Conservation (phyloP, 1,140 invertebrate genomes). For the Elymnias hypermnestra region DNA sequence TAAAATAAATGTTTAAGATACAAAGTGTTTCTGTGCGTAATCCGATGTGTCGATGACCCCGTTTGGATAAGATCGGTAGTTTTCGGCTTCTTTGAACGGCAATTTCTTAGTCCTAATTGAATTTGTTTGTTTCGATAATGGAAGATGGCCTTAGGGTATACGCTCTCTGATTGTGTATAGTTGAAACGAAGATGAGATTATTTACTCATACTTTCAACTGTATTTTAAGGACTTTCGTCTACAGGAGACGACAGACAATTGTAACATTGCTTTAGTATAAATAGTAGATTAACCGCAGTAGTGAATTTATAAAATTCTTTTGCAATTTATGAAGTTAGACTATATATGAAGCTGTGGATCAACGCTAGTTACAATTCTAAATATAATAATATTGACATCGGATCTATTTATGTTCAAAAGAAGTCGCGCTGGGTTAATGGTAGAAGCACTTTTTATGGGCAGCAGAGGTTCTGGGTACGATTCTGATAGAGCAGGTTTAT, state of each 20-base stretch:
- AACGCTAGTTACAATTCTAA: too few species aligned
- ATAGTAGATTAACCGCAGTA: neutral
- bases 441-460: too few species aligned
- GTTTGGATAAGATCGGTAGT: conserved; percentile 42
- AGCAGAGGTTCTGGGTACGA: too few species aligned
- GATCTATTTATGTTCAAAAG: too few species aligned
- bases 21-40: conserved; percentile 28
- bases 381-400: too few species aligned
- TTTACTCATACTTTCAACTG: conserved; percentile 4
- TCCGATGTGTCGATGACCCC: conserved; percentile 46
- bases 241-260: too few species aligned
- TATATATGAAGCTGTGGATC: too few species aligned
- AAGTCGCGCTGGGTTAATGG: too few species aligned
- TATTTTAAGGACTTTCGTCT: too few species aligned
- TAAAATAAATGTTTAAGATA: conserved; percentile 30
- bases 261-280: conserved; percentile 2
- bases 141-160: conserved; percentile 24
- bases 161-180: conserved; percentile 39
- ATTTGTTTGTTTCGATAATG: conserved; percentile 69
- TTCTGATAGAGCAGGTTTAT: too few species aligned
- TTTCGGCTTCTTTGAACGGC: conserved; percentile 55
- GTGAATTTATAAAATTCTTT: too few species aligned
- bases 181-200: conserved; percentile 7
- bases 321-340: too few species aligned
- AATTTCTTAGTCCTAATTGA: conserved; percentile 73